phyloP scores from a whole-genome alignment of 2,888 invertebrate genomes.

The Apotomis betuletana region DNA sequence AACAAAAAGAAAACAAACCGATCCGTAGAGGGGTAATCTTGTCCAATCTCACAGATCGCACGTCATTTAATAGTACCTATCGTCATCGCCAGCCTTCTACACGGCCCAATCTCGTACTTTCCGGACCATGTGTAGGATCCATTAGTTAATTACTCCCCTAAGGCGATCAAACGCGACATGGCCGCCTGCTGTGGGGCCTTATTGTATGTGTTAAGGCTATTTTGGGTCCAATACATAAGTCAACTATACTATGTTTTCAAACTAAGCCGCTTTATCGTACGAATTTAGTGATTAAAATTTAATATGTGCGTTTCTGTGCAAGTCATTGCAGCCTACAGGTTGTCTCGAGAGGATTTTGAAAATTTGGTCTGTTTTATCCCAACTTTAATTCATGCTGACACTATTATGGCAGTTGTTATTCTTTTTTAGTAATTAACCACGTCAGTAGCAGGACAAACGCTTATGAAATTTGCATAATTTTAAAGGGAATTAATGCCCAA shows the following conservation, averaged over 20 bases:
- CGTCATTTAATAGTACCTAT: neutral
- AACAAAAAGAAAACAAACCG: neutral
- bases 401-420: too few species aligned
- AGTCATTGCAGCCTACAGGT: neutral
- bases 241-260: neutral
- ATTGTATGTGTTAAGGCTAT: neutral
- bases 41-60: neutral
- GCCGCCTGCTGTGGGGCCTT: neutral
- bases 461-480: too few species aligned
- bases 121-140: slow-evolving; percentile 40
- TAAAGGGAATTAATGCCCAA: too few species aligned
- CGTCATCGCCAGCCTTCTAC: neutral
- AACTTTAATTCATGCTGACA: too few species aligned
- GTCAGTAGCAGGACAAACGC: too few species aligned
- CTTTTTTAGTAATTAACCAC: too few species aligned
- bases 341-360: too few species aligned
- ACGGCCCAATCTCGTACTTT: neutral
- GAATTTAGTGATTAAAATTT: neutral
- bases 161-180: slow-evolving; percentile 50
- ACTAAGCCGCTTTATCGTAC: neutral
- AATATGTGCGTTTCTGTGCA: neutral
- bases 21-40: neutral
- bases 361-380: too few species aligned
- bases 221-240: neutral
- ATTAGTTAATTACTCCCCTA: slow-evolving; percentile 52